Percentiles rank a stretch among this genome's conserved stretches.
phyloP scores from a whole-genome alignment of 2,113 vertebrate genomes.

The Cygnus atratus region DNA sequence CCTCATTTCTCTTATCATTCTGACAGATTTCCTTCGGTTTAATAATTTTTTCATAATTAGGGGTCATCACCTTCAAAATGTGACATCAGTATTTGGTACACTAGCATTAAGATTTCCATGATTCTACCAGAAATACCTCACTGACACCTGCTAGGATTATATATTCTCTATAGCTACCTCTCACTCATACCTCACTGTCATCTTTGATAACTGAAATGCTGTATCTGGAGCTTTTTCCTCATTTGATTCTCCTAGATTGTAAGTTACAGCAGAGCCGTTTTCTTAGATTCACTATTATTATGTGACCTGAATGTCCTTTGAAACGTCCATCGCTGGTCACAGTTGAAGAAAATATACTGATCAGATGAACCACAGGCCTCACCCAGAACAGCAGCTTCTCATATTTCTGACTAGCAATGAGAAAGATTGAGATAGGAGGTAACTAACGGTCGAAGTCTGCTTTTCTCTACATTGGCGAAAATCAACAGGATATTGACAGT shows the following conservation, averaged over 20 bases:
- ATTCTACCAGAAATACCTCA: background rate
- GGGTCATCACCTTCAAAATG: background rate
- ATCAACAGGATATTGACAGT: background rate
- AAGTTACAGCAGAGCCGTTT: background rate
- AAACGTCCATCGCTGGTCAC: background rate
- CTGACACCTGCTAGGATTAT: background rate
- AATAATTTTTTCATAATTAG: background rate
- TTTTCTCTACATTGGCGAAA: background rate
- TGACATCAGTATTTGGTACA: background rate
- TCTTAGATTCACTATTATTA: background rate
- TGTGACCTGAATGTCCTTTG: background rate
- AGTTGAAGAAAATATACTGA: background rate
- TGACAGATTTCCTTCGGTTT: background rate
- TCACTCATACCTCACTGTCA: background rate
- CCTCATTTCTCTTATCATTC: background rate
- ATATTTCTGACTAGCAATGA: background rate
- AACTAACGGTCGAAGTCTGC: background rate
- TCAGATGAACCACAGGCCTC: background rate
- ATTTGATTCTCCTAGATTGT: background rate
- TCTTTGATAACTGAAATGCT: background rate
- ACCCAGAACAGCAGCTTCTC: background rate
- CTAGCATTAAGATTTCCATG: background rate
- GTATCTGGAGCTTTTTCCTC: background rate
- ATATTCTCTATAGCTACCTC: background rate
- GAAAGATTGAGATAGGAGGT: background rate